Conservation (phyloP, 2,113 vertebrate genomes). For the Plestiodon gilberti region DNA sequence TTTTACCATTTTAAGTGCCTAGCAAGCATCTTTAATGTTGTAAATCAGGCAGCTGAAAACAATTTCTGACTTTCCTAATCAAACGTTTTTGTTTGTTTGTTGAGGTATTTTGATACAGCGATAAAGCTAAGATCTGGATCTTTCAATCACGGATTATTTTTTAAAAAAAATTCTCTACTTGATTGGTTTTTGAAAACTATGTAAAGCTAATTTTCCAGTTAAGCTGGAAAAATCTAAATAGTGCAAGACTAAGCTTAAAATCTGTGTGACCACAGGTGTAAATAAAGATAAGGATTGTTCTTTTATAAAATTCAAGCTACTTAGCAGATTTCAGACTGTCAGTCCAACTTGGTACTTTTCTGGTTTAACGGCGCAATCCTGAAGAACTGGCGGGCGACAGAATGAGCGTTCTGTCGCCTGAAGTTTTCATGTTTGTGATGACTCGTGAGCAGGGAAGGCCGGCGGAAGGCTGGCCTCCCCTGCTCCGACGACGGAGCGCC, state of each 20-base stretch:
- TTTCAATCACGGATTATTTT: not conserved
- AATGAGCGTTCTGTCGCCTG: too few species aligned
- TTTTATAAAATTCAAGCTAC: constrained; percentile 5
- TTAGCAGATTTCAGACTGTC: not conserved
- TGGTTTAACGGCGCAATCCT: too few species aligned
- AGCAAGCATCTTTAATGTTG: not conserved
- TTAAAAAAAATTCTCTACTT: not conserved
- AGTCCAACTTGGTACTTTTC: not conserved
- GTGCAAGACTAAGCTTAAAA: not conserved
- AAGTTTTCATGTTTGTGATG: too few species aligned
- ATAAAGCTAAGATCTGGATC: constrained; percentile 2
- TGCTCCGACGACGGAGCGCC: too few species aligned
- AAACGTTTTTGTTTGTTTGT: constrained; percentile 22
- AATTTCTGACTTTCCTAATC: constrained; percentile 13
- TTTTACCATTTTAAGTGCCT: constrained; percentile 20
- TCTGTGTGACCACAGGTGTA: not conserved
- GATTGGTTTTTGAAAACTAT: constrained; percentile 18
- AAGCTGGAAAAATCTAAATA: not conserved
- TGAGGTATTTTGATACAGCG: constrained; percentile 4
- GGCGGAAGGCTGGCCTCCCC: too few species aligned
- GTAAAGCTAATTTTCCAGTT: not conserved
- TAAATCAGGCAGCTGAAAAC: constrained; percentile 25
- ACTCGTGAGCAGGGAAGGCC: too few species aligned
- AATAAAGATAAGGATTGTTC: not conserved
- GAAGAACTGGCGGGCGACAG: too few species aligned